phyloP scores from a whole-genome alignment of 2,113 vertebrate species.

The Boulengeromyrus knoepffleri region DNA sequence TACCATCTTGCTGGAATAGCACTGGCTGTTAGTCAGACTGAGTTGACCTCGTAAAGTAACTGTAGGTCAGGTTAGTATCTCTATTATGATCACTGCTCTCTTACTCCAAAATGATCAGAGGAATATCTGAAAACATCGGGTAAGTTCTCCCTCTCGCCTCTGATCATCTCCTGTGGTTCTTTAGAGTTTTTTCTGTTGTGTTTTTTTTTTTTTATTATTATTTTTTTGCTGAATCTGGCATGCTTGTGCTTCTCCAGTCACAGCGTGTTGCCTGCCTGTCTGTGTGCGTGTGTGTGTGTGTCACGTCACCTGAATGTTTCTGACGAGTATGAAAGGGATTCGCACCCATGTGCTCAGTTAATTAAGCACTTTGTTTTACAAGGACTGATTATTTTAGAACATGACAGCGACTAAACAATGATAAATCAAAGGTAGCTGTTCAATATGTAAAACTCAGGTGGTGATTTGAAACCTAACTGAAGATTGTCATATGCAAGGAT shows the following conservation, averaged over 20 bases:
- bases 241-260: not conserved
- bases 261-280: not conserved
- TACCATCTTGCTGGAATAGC: not conserved
- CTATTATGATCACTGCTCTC: not conserved
- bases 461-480: not conserved
- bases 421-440: not conserved
- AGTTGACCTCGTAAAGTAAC: not conserved
- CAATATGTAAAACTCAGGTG: not conserved
- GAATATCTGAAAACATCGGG: conserved; percentile 24
- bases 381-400: too few relatives aligned
- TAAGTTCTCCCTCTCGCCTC: not conserved
- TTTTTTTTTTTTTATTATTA: not conserved
- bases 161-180: not conserved
- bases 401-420: not conserved
- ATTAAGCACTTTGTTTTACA: not conserved
- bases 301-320: not conserved
- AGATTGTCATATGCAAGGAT: not conserved
- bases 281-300: not conserved
- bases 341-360: not conserved
- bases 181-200: not conserved
- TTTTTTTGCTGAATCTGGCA: not conserved
- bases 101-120: conserved; percentile 22
- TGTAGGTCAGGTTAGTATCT: not conserved
- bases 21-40: not conserved
- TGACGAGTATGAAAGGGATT: not conserved